phyloP scores from a whole-genome alignment of 2,113 vertebrate species.

The Laticauda laticaudata region DNA sequence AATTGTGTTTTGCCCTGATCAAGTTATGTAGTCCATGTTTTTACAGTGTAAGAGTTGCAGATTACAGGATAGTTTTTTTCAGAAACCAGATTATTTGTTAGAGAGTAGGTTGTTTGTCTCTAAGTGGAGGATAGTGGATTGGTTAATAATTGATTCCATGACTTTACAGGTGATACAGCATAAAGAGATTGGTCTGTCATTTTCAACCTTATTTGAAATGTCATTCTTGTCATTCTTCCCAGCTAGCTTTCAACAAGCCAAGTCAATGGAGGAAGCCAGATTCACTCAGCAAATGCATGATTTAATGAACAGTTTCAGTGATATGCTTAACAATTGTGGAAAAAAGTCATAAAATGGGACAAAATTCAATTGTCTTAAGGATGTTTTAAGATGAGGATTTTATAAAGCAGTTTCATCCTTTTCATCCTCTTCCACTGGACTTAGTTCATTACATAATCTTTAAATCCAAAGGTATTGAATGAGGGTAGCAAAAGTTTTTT shows the following conservation, averaged over 20 bases:
- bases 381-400: neutral
- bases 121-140: too few species aligned
- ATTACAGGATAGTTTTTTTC: too few species aligned
- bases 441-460: neutral
- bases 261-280: neutral
- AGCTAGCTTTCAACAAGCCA: neutral
- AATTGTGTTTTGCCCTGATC: too few species aligned
- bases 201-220: too few species aligned
- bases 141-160: too few species aligned
- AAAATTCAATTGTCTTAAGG: neutral
- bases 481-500: too few species aligned
- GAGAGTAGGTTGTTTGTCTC: too few species aligned
- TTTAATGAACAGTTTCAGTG: neutral
- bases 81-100: too few species aligned
- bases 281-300: neutral
- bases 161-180: too few species aligned
- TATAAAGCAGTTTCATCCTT: neutral
- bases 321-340: neutral
- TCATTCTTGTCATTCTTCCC: neutral
- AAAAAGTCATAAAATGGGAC: neutral
- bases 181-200: too few species aligned
- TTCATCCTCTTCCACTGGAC: neutral
- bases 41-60: too few species aligned
- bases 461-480: neutral
- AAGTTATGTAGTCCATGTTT: too few species aligned